Percentiles rank a stretch among this genome's conserved stretches.
Conservation (phyloP, 2,797 vertebrate genomes). For the Poecilia wingei region DNA sequence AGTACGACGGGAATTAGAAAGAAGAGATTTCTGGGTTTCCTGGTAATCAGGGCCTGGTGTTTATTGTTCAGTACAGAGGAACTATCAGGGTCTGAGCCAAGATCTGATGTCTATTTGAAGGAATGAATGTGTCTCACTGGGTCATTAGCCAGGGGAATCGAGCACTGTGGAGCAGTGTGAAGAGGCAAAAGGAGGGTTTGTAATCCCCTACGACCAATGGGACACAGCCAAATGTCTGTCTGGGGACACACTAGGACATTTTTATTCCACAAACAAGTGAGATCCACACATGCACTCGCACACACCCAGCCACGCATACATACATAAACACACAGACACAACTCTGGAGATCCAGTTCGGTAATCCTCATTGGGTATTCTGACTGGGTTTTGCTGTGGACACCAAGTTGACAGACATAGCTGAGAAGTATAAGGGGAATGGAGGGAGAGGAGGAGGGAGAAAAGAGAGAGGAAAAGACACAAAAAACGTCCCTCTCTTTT, state of each 20-base stretch:
- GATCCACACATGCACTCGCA: constrained; percentile 51
- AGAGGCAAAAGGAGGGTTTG: constrained; percentile 78
- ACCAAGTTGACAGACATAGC: constrained; percentile 81
- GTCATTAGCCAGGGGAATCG: constrained; percentile 69
- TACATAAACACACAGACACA: constrained; percentile 51
- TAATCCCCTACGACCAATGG: constrained; percentile 74
- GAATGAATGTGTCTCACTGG: constrained; percentile 75
- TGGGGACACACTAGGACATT: constrained; percentile 77
- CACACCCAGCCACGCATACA: constrained; percentile 42
- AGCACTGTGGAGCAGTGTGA: constrained; percentile 81
- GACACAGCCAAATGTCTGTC: constrained; percentile 77
- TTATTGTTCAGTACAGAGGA: constrained; percentile 39
- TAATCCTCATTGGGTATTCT: constrained; percentile 82
- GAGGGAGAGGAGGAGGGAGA: constrained; percentile 62
- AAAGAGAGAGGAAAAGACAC: constrained; percentile 60
- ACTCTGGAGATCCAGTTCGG: constrained; percentile 64
- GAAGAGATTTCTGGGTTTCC: constrained; percentile 12
- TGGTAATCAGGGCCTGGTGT: constrained; percentile 21
- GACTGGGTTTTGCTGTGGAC: constrained; percentile 71
- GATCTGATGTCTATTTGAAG: constrained; percentile 66
- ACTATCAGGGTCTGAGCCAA: constrained; percentile 49
- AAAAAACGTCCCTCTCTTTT: constrained; percentile 53
- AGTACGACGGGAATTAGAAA: not conserved
- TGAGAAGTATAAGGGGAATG: constrained; percentile 72
- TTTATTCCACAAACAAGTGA: constrained; percentile 79